Evolutionary conservation across 2,888 invertebrate genomes (phyloP), one percentile per base, ranked within the genome.

Genomic region (Luperina nickerlii): DNA sequence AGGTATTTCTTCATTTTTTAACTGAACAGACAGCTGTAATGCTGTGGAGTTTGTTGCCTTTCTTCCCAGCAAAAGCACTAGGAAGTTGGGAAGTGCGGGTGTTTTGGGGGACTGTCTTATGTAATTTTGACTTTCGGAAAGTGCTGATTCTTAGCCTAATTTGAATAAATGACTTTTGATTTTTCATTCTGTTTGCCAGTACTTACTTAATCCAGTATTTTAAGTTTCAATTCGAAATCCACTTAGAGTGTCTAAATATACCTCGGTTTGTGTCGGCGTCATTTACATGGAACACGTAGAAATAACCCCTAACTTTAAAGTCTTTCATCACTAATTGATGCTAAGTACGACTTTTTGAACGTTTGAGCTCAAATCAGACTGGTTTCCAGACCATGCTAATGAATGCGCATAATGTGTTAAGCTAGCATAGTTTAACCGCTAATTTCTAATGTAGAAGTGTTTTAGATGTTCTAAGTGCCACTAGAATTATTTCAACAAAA

Each of bases 271-370:
- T 24, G 5, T 7, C 24, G 13, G 32, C 65, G 27, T 63, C 57
- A 81, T 74, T 81, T 77, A 65, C 60, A 72, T 72, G 15, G 67
- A 51, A 68, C 45, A 54, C 72, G 38, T 62, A 81, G 24, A 78
- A 78, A 69, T 57, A 60, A 81, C 75, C 20, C 67, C 68, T 24
- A 72, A 82, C 54, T 78, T 74, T 42, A n/a, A 63, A 72, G 27
- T 57, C n/a, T n/a, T n/a, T 75, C 65, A 63, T 51, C 69, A 73
- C 54, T 82, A 78, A 87, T 80, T 86, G 76, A 81, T 82, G 77
- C 73, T 77, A 84, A 87, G 79, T 80, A 69, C 60, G 76, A 72
- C 54, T 82, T 87, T 81, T 81, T 79, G 66, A 78, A 73, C 62
- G 67, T 81, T 85, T 76, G 48, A 67, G 66, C 54, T 79, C 38